Percentiles rank a stretch among this genome's conserved stretches.
Conservation (phyloP, 2,888 invertebrate species). For the Colostygia pectinataria region DNA sequence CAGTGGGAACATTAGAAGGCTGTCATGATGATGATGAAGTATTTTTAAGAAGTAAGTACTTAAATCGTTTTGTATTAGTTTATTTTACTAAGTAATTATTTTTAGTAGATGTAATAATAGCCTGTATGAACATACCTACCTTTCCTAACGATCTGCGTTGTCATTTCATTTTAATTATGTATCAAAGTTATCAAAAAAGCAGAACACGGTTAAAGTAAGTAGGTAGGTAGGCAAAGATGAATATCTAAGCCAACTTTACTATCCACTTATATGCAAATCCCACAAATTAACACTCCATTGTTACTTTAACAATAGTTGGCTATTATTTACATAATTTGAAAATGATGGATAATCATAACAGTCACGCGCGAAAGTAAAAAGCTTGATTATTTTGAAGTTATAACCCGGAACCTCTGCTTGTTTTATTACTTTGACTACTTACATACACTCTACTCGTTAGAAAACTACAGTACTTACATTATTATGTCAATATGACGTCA, state of each 20-base stretch:
- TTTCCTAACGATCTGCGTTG: no score
- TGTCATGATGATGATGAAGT: no score
- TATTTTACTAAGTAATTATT: no score
- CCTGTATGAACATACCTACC: no score
- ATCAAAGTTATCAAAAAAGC: no score
- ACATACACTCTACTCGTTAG: not conserved
- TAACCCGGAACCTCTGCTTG: slow-evolving; percentile 13
- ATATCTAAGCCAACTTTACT: slow-evolving; percentile 13
- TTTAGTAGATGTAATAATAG: no score
- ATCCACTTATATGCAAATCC: slow-evolving; percentile 25
- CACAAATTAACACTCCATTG: slow-evolving; percentile 22
- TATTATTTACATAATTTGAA: slow-evolving; percentile 22
- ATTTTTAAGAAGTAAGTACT: no score
- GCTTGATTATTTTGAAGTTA: slow-evolving; percentile 5
- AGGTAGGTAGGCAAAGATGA: no score
- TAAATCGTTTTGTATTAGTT: no score
- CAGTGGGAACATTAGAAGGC: no score
- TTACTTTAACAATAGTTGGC: slow-evolving; percentile 12
- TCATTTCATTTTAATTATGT: no score
- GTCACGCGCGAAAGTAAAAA: slow-evolving; percentile 20
- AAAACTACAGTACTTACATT: no score
- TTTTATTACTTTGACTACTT: not conserved
- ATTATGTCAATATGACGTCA: slow-evolving; percentile 1
- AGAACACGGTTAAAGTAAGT: not conserved
- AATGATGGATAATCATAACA: slow-evolving; percentile 13